Evolutionary conservation across 2,113 vertebrate species (phyloP).

Genomic region (Maylandia zebra): DNA sequence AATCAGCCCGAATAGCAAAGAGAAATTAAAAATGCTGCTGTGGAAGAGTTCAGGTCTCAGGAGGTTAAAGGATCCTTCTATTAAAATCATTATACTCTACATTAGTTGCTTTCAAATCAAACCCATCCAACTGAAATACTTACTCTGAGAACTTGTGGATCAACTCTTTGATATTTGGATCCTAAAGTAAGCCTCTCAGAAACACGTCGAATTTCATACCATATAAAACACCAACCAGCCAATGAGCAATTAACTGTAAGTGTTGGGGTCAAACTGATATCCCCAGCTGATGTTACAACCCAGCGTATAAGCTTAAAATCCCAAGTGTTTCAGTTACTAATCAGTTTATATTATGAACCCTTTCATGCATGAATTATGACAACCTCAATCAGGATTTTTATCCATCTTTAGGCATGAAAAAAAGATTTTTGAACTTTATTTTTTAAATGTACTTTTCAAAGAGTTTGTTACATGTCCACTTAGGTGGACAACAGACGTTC

Average conservation of each 20-base stretch:
- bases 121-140: neutral
- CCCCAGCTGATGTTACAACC: neutral
- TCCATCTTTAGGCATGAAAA: no score
- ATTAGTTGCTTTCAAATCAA: neutral
- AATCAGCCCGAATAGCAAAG: fast-evolving
- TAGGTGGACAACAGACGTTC: no score
- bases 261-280: neutral
- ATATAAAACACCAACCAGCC: neutral
- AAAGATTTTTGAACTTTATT: no score
- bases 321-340: neutral
- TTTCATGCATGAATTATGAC: neutral
- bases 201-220: neutral
- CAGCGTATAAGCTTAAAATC: neutral
- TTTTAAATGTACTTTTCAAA: no score
- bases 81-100: fast-evolving
- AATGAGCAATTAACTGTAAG: neutral
- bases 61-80: neutral
- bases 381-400: no score
- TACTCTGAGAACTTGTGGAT: neutral
- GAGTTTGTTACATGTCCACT: no score
- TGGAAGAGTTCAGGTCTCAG: fast-evolving
- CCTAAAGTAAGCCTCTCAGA: neutral
- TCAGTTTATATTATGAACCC: neutral
- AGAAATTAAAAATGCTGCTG: neutral
- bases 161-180: neutral